These are phyloP conservation scores for Corythaixoides concolor DNA, from an alignment of 2,113 vertebrate genomes.

Conservation along the genomic window DNA sequence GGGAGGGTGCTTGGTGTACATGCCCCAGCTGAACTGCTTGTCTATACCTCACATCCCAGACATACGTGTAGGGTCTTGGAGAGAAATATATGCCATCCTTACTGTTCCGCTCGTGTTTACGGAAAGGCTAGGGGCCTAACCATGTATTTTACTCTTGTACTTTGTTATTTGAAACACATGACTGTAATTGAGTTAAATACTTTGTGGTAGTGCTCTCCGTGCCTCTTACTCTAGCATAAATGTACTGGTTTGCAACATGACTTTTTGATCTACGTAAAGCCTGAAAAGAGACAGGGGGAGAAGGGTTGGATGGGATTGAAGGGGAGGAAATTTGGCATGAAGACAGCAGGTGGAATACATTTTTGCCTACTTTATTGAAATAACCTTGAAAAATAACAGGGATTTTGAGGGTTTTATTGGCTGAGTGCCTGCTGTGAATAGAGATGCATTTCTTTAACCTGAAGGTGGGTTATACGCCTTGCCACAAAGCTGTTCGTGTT, in stretches of 20 bases:
- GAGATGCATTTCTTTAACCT: background rate
- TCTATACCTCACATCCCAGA: background rate
- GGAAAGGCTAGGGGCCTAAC: background rate
- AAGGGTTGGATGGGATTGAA: background rate
- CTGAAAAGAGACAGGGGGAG: background rate
- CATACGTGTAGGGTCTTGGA: fast-evolving
- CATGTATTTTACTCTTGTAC: background rate
- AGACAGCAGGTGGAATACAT: background rate
- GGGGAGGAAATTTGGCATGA: background rate
- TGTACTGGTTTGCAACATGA: background rate
- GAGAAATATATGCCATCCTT: background rate
- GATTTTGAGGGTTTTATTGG: background rate
- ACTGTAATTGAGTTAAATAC: background rate
- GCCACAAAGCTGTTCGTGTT: background rate
- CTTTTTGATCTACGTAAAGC: background rate
- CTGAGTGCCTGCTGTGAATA: background rate
- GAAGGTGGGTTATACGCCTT: background rate
- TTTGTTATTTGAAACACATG: slow-evolving; percentile 32
- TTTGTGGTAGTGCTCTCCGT: background rate
- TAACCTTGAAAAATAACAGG: background rate
- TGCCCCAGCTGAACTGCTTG: background rate
- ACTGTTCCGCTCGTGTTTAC: fast-evolving
- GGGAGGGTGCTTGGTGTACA: fast-evolving
- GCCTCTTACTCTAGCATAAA: background rate
- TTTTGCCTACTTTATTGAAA: background rate